Evolutionary conservation across 2,888 invertebrate genomes (phyloP), one percentile per base, ranked within the genome.

Genomic region (Mythimna loreyi): DNA sequence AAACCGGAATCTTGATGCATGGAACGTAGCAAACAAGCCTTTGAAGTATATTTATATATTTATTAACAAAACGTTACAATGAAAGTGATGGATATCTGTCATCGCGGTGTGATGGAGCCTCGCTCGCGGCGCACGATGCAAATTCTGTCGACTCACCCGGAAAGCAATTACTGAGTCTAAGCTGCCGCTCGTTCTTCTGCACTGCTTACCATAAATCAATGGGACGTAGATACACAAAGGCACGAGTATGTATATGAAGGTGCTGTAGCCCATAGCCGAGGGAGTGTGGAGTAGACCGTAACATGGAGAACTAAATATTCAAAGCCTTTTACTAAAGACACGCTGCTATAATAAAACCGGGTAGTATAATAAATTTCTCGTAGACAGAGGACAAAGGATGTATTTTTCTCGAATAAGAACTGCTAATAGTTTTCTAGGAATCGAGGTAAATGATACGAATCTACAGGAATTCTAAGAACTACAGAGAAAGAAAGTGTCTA

Each of bases 101-200:
- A 80, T 81, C 63, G 68, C 57, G 59, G 70, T 67, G 76, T 60
- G 81, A 79, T 73, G 77, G 65, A 72, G 71, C 66, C 71, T 72
- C 63, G 60, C 69, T 64, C 75, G 59, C 72, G 69, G 67, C 67
- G 53, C 75, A 81, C 82, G 85, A 90, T 91, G 88, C 85, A 90
- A 90, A 91, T 90, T 87, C 81, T 86, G 88, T 86, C 86, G 87
- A 89, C 85, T 90, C 90, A 88, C 85, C 86, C 87, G 87, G 87
- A 88, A 91, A 91, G 89, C 90, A 90, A 91, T 91, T 91, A 91
- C 86, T 68, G 82, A 81, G 84, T 83, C 83, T 87, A 83, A 82
- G 83, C 84, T 79, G 75, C 81, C 84, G 84, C 83, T 84, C 84
- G 83, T 83, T 85, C 87, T 86, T 85, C 82, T 84, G 80, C 81